Percentiles rank a stretch among this genome's conserved stretches.
phyloP scores from a whole-genome alignment of 2,113 vertebrate species.

The Menidia beryllina region DNA sequence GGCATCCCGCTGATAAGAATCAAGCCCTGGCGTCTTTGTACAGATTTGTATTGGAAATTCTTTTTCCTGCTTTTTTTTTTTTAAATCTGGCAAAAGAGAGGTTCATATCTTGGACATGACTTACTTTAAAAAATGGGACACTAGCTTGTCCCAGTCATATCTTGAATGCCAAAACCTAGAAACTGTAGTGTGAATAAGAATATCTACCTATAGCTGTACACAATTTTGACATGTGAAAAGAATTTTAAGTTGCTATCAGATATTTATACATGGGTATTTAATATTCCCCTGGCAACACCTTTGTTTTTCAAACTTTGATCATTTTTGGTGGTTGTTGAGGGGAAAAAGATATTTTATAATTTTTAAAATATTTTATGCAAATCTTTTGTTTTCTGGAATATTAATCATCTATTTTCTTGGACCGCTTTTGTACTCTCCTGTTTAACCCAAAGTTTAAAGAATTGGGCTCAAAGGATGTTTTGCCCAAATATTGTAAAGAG shows the following conservation, averaged over 20 bases:
- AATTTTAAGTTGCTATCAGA: background rate
- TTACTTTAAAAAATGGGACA: conserved; percentile 21
- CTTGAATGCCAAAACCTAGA: background rate
- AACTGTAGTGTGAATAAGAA: background rate
- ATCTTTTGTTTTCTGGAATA: background rate
- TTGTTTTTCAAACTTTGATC: too few species aligned
- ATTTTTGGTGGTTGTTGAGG: too few species aligned
- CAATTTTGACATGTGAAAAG: background rate
- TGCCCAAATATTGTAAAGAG: background rate
- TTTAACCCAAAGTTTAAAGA: background rate
- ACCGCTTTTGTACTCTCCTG: conserved; percentile 3
- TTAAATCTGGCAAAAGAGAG: conserved; percentile 5
- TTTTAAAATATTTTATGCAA: too few species aligned
- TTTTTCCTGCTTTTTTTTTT: conserved; percentile 32
- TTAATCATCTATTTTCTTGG: background rate
- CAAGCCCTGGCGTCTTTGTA: conserved; percentile 13
- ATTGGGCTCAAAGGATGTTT: too few species aligned
- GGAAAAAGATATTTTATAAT: too few species aligned
- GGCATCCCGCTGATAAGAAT: conserved; percentile 61
- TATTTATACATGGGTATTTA: background rate
- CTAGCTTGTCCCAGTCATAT: conserved; percentile 8
- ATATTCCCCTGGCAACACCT: background rate
- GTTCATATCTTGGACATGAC: conserved; percentile 18
- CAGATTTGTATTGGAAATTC: conserved; percentile 35
- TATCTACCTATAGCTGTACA: background rate